Base-by-base conservation (phyloP, 2,113 vertebrate genomes). In the Pelecanoides urinatrix region DNA sequence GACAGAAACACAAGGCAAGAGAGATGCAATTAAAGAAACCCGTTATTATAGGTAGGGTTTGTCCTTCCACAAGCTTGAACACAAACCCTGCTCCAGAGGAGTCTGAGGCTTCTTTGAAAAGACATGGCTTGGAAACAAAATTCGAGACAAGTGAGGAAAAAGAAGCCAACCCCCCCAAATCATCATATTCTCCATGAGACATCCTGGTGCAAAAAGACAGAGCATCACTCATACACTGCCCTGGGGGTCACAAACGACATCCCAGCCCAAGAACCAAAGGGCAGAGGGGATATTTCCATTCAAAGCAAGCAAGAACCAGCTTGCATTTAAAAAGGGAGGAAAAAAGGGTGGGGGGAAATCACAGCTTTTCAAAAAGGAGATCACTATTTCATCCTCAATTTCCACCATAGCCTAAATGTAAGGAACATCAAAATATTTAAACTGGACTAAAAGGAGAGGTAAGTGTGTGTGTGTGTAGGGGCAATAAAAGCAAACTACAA, bases 251-350 rank as follows among this genome's bases (percentile, higher is more conserved):
- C 40, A 68, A 61, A 49, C 7, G 19, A 53, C 16, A 0, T 52
- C 84, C 89, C 71, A 94, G 65, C 53, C 70, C 71, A 42, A 85
- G 53, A 53, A 66, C 49, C 40, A 30, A 87, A 74, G 80, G 52
- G 52, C 21, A 77, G 30, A 56, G 66, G 62, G 45, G 25, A 0
- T 14, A 68, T 10, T 70, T 66, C 49, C 63, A 53, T 29, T 76
- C 62, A 11, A 88, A 86, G 87, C 77, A 81, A 92, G 88, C 86
- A 88, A 93, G 94, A 87, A 55, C 95, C 89, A 89, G 94, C 95
- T 94, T 72, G 79, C 56, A 36, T 84, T 87, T 94, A 38, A 96
- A 72, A 71, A 94, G 29, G 56, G 62, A 36, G 17, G 49, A 7
- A 22, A 53, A 67, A 56, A 16, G n/a, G 26, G 5, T 1, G 6